A percentile compares a stretch with the other conserved stretches of the same genome.
Evolutionary conservation across 2,797 vertebrate genomes (phyloP).

Genomic region (Acridotheres tristis): DNA sequence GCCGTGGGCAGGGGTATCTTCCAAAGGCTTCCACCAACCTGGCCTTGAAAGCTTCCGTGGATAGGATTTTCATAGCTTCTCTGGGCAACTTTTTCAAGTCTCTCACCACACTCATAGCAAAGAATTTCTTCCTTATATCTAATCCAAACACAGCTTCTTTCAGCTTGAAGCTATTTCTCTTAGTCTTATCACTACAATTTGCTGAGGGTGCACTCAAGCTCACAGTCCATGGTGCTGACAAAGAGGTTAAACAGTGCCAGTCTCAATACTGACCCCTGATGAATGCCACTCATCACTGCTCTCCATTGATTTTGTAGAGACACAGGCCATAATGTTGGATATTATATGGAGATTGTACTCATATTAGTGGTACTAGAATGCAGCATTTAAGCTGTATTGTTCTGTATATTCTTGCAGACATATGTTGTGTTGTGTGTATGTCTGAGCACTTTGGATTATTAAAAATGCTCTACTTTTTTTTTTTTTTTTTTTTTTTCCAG

Average conservation of each 20-base stretch:
- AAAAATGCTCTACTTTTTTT: neutral
- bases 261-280: neutral
- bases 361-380: neutral
- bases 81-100: neutral
- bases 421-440: neutral
- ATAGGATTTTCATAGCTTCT: neutral
- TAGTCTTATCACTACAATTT: neutral
- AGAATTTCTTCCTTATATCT: neutral
- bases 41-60: neutral
- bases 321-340: neutral
- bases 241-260: neutral
- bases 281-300: neutral
- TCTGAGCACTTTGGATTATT: neutral
- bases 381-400: neutral
- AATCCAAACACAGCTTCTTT: neutral
- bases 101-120: neutral
- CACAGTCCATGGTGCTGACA: neutral
- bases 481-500: neutral
- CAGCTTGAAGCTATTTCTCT: neutral
- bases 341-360: neutral
- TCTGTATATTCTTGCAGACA: accelerated
- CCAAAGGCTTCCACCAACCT: no score
- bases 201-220: neutral
- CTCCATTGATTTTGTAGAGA: neutral
- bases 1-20: neutral